Base-by-base conservation (phyloP, 2,113 vertebrate species). In the Ammospiza nelsoni region DNA sequence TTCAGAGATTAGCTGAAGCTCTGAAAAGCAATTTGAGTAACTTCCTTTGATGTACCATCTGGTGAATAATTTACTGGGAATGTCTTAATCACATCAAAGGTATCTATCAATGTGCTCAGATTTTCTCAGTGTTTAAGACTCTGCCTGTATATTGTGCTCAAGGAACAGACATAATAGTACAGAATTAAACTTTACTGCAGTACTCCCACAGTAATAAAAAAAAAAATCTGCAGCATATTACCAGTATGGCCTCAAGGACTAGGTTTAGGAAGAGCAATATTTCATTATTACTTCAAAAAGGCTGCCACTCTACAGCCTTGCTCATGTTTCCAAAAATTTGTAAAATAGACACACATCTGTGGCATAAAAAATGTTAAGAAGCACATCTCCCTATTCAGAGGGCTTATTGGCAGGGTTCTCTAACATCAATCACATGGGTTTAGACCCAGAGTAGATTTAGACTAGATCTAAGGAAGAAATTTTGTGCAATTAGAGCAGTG, bases 1-100 rank as follows among this genome's bases (percentile, higher is more conserved):
- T 92, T 86, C 7, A 82, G 85, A 94, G 72, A 96, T 91, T 79
- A 95, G 73, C 66, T 71, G 80, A 89, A 87, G 72, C 63, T 88
- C 88, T 96, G 84, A 90, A 90, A 93, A 80, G 76, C 81, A 93
- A 78, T 77, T 89, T 87, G 67, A 92, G 71, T 62, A 91, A 87
- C 37, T 85, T 79, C 74, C 84, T 96, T 95, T 96, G 90, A 96
- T 92, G 81, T 96, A 63, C 90, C 86, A 94, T 92, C 95, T 95
- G 84, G 86, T 88, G 89, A 95, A 95, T 90, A 86, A 94, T 95
- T 96, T 95, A 94, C 69, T 77, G 67, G 63, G 80, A 94, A 82
- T 25, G 65, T 94, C 89, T 88, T 93, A 92, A 93, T 96, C 86
- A 94, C 92, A 92, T 97, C 96, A 95, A 96, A 96, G 88, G 61